Evolutionary conservation across 2,888 invertebrate genomes (phyloP).

Genomic region (Gerris lacustris): DNA sequence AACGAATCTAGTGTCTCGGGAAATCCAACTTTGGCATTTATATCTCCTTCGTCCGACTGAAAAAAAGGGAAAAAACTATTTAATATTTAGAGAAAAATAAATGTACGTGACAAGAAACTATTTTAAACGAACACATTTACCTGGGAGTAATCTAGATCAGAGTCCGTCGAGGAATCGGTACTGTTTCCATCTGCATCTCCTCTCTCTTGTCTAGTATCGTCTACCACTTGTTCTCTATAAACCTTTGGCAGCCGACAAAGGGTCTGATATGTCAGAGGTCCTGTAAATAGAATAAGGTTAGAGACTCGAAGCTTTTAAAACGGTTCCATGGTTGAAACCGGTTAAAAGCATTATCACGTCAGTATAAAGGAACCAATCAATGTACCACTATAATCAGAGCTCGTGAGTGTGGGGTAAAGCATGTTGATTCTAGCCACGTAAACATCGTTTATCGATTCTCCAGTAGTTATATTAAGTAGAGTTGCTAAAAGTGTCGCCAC

Average conservation of each 20-base stretch:
- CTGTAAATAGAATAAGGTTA: constrained; percentile 23
- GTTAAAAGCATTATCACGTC: too few species aligned
- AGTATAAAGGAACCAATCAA: too few species aligned
- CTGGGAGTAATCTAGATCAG: constrained; percentile 31
- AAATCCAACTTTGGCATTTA: constrained; percentile 21
- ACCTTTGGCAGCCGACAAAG: constrained; percentile 70
- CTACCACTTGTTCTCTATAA: constrained; percentile 38
- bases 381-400: constrained; percentile 60
- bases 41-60: constrained; percentile 35
- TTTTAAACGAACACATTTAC: not conserved
- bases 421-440: constrained; percentile 50
- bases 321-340: too few species aligned
- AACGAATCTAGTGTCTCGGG: constrained; percentile 21
- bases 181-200: constrained; percentile 47
- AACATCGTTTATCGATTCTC: constrained; percentile 55
- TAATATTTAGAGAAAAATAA: not conserved
- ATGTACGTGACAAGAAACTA: not conserved
- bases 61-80: not conserved
- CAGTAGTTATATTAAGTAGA: constrained; percentile 63
- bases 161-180: constrained; percentile 35
- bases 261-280: constrained; percentile 70
- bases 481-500: constrained; percentile 71
- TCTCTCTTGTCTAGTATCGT: constrained; percentile 22
- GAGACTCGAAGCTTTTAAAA: not conserved
- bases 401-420: constrained; percentile 54